A percentile compares a stretch with the other conserved stretches of the same genome.
Conservation (phyloP, 2,797 vertebrate species). For the Xerus rutilus region DNA sequence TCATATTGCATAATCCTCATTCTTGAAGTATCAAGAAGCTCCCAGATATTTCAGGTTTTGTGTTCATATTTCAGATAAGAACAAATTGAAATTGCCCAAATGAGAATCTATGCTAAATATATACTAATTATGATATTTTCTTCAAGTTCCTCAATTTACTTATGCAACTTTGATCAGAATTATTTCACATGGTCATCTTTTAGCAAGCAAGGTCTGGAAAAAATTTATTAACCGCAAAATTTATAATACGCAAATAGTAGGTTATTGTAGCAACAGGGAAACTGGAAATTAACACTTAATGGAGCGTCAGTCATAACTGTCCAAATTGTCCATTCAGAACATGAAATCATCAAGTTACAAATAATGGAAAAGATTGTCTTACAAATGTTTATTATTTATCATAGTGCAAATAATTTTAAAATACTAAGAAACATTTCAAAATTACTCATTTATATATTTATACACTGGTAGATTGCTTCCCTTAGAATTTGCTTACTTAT, state of each 20-base stretch:
- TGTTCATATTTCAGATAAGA: not conserved
- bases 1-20: not conserved
- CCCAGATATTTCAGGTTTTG: not conserved
- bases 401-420: not conserved
- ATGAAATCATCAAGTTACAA: not conserved
- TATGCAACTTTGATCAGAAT: not conserved
- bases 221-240: not conserved
- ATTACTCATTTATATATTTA: not conserved
- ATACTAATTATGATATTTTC: not conserved
- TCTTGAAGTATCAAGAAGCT: not conserved
- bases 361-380: not conserved
- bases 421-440: not conserved
- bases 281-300: not conserved
- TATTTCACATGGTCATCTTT: not conserved
- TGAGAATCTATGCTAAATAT: not conserved
- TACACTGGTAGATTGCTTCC: not conserved
- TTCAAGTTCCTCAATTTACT: not conserved
- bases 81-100: not conserved
- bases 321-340: not conserved
- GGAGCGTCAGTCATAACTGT: not conserved
- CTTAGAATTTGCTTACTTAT: not conserved
- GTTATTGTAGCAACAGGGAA: not conserved
- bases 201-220: not conserved
- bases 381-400: not conserved
- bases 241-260: not conserved